Conservation (phyloP, 2,113 vertebrate species). For the Astatotilapia flaviijosephi region DNA sequence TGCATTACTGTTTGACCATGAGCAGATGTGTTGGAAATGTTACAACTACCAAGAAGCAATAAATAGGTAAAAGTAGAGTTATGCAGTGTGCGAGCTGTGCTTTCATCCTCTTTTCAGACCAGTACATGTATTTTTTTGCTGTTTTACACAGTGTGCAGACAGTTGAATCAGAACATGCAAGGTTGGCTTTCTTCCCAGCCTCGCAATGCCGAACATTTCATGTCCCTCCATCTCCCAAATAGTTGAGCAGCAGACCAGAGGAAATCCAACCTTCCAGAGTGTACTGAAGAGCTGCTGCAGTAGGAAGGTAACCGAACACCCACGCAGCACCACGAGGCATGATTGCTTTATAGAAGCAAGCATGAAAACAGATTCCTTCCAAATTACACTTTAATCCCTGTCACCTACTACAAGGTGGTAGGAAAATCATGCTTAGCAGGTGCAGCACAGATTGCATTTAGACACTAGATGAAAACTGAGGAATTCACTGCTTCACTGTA, state of each 20-base stretch:
- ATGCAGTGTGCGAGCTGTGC: rapidly evolving
- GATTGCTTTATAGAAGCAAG: neutral
- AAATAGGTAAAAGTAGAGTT: neutral
- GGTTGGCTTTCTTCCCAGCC: neutral
- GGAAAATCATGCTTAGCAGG: neutral
- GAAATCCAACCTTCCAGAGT: neutral
- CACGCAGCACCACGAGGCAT: neutral
- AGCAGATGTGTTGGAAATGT: neutral
- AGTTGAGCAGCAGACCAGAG: neutral
- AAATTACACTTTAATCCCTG: slow-evolving; percentile 20
- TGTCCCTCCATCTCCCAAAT: neutral
- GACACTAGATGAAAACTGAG: neutral
- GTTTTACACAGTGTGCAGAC: neutral
- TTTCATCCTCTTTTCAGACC: neutral
- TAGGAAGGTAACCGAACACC: slow-evolving; percentile 34
- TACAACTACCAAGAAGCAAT: neutral
- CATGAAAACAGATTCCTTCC: slow-evolving; percentile 8
- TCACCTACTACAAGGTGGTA: neutral
- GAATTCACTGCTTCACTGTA: neutral
- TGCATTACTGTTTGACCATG: neutral
- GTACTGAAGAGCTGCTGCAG: neutral
- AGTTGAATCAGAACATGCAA: neutral
- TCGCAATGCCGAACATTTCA: neutral
- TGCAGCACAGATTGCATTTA: neutral
- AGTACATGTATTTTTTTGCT: neutral